Evolutionary conservation across 2,888 invertebrate species (phyloP).

Genomic region (Dolomedes plantarius): DNA sequence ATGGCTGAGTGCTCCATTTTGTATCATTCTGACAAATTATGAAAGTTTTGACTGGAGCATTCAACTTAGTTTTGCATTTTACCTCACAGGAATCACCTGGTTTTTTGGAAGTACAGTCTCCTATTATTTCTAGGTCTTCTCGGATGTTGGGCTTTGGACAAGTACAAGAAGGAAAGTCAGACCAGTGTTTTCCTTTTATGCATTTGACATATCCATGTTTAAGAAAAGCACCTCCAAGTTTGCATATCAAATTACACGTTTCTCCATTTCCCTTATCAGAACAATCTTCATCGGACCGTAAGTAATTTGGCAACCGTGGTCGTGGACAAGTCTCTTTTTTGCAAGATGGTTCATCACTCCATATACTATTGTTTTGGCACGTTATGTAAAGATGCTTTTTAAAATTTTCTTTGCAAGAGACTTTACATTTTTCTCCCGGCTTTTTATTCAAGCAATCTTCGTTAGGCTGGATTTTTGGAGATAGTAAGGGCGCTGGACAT

Average conservation of each 20-base stretch:
- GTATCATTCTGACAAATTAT: conserved; percentile 8
- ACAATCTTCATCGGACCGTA: neutral
- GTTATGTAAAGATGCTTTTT: neutral
- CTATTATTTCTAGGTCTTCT: neutral
- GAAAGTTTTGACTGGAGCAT: neutral
- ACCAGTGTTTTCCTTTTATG: neutral
- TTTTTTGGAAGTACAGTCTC: neutral
- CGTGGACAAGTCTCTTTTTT: neutral
- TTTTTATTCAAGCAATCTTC: neutral
- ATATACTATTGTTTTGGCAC: conserved; percentile 4
- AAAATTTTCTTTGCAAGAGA: conserved; percentile 10
- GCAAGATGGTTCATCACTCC: neutral
- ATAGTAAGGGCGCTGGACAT: neutral
- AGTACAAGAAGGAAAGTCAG: conserved; percentile 1
- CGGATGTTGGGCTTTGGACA: conserved; percentile 5
- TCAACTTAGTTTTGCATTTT: neutral
- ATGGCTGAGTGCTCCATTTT: conserved; percentile 5
- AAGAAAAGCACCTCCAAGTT: neutral
- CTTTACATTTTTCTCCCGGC: neutral
- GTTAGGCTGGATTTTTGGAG: neutral
- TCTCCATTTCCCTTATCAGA: neutral
- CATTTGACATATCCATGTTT: neutral
- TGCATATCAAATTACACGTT: conserved; percentile 7
- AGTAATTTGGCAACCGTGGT: neutral
- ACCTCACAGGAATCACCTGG: neutral